phyloP scores from a whole-genome alignment of 2,888 invertebrate genomes.

The Ptilodon capucinus region DNA sequence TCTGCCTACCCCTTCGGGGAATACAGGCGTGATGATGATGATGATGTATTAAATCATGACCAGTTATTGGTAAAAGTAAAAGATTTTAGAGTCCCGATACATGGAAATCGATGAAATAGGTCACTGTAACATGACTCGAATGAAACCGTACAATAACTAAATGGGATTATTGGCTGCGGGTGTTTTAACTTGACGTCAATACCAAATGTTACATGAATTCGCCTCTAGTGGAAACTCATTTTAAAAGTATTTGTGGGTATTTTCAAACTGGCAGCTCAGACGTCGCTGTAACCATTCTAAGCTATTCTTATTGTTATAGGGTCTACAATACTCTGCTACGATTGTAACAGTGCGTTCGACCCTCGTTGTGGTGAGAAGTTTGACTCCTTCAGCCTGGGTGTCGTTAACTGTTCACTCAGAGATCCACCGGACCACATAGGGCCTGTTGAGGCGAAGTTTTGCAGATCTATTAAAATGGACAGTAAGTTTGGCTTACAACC shows the following conservation, averaged over 20 bases:
- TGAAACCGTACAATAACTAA: constrained; percentile 26
- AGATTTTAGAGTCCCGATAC: too few relatives aligned
- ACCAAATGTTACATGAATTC: too few relatives aligned
- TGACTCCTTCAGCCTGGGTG: constrained; percentile 91
- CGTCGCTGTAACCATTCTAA: too few relatives aligned
- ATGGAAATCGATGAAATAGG: too few relatives aligned
- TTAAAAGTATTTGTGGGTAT: too few relatives aligned
- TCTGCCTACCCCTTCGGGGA: too few relatives aligned
- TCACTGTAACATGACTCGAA: constrained; percentile 6
- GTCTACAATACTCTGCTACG: constrained; percentile 89
- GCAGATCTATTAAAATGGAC: constrained; percentile 92
- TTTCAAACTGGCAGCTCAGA: too few relatives aligned
- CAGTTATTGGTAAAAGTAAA: too few relatives aligned
- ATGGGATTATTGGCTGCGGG: constrained; percentile 33
- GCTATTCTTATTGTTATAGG: constrained; percentile 64
- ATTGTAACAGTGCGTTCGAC: constrained; percentile 95
- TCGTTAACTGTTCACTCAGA: constrained; percentile 91
- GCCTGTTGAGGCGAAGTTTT: constrained; percentile 85
- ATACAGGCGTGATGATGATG: too few relatives aligned
- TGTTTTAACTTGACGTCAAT: constrained; percentile 39
- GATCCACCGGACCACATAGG: constrained; percentile 87
- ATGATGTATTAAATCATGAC: too few relatives aligned
- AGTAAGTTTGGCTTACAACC: constrained; percentile 80
- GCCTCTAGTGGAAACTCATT: too few relatives aligned
- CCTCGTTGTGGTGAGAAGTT: constrained; percentile 95